Percentiles rank a stretch among this genome's conserved stretches.
phyloP scores from a whole-genome alignment of 2,888 invertebrate genomes.

The Disparrhopalites patrizii region DNA sequence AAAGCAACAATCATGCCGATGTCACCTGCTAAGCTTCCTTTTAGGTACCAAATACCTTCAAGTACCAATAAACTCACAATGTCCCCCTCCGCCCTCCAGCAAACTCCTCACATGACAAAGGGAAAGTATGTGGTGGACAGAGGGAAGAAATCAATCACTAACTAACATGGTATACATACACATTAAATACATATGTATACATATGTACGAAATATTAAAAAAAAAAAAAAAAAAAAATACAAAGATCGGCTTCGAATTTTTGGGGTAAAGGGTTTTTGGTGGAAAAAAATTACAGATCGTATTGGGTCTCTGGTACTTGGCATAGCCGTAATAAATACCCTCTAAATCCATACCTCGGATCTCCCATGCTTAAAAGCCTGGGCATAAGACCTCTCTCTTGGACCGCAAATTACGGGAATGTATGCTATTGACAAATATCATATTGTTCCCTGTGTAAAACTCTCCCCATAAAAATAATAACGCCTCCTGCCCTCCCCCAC shows the following conservation, averaged over 20 bases:
- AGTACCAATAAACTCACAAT: conserved; percentile 1
- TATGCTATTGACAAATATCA: conserved; percentile 12
- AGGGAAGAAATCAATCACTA: neutral
- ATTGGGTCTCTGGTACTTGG: no score
- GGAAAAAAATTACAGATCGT: no score
- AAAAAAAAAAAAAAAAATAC: conserved; percentile 14
- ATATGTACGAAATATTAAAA: conserved; percentile 7
- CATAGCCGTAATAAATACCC: no score
- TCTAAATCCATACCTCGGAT: conserved; percentile 7
- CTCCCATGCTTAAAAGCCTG: conserved; percentile 12
- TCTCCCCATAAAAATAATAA: no score
- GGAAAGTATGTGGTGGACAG: neutral
- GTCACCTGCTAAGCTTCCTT: neutral
- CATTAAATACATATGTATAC: no score
- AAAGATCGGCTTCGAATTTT: no score
- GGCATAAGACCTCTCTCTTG: no score
- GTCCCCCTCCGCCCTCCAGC: no score
- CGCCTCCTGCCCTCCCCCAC: no score
- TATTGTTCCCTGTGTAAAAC: neutral
- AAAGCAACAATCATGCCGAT: neutral
- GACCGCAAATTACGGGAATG: conserved; percentile 19
- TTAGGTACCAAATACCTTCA: neutral
- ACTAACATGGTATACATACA: no score
- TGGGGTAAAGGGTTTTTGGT: no score
- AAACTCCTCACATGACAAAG: neutral